phyloP scores from a whole-genome alignment of 2,888 invertebrate species.

The Myopa tessellatipennis region DNA sequence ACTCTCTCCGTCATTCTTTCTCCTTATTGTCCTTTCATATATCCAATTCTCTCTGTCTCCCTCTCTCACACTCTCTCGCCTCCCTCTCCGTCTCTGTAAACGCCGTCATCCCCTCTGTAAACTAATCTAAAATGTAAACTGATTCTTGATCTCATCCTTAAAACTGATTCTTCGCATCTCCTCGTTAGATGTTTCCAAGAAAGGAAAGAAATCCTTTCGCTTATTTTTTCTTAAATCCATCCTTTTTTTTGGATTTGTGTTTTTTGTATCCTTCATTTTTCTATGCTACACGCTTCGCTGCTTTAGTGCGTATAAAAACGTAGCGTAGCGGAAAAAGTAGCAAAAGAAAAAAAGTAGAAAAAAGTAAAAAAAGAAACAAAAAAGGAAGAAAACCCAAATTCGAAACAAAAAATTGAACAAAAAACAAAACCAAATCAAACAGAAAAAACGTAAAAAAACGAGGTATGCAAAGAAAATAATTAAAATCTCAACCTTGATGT shows the following conservation, averaged over 20 bases:
- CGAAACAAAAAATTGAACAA: not conserved
- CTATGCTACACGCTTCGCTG: not conserved
- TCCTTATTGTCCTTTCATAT: no score
- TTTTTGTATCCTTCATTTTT: not conserved
- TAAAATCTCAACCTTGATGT: constrained; percentile 66
- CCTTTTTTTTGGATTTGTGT: not conserved
- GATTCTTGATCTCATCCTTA: constrained; percentile 10
- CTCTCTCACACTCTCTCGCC: no score
- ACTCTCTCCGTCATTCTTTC: no score
- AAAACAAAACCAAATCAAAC: not conserved
- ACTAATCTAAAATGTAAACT: constrained; percentile 33
- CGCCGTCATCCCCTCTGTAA: not conserved
- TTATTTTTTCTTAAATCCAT: not conserved
- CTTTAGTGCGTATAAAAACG: constrained; percentile 25
- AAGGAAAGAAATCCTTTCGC: constrained; percentile 18
- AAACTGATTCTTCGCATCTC: not conserved
- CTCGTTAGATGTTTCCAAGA: not conserved
- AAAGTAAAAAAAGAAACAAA: not conserved
- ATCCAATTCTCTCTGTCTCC: no score
- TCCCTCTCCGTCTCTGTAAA: not conserved
- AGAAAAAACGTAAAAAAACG: not conserved
- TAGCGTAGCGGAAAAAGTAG: constrained; percentile 28
- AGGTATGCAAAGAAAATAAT: constrained; percentile 58
- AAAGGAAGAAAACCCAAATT: not conserved
- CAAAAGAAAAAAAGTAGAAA: not conserved